Percentiles rank a stretch among this genome's conserved stretches.
These are phyloP conservation scores for Acanthurus tractus DNA, from an alignment of 2,797 vertebrate genomes.

Conservation along the genomic window DNA sequence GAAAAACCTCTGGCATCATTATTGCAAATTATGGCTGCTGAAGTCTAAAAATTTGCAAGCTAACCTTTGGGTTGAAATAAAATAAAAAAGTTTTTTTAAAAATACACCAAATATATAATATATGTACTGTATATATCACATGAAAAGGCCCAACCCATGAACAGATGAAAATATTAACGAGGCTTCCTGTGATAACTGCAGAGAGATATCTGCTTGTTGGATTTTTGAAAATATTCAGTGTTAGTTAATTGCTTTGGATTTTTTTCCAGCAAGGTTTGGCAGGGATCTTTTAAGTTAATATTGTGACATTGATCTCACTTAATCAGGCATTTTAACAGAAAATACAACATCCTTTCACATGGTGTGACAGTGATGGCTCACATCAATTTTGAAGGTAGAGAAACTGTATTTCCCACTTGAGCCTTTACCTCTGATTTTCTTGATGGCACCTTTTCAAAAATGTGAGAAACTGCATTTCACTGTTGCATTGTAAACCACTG, in stretches of 20 bases:
- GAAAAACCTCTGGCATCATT: background rate
- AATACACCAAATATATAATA: background rate
- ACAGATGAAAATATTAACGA: slow-evolving; percentile 39
- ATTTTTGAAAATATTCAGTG: slow-evolving; percentile 28
- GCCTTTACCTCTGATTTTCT: slow-evolving; percentile 25
- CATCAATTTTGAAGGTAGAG: slow-evolving; percentile 32
- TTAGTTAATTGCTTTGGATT: slow-evolving; percentile 43
- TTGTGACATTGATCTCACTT: slow-evolving; percentile 46
- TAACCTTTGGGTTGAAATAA: background rate
- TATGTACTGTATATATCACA: background rate
- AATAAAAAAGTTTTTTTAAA: background rate
- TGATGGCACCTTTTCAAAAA: background rate
- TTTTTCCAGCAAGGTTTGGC: slow-evolving; percentile 7
- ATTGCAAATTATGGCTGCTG: background rate
- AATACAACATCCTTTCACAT: slow-evolving; percentile 20
- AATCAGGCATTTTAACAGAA: slow-evolving; percentile 27
- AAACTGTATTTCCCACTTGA: slow-evolving; percentile 7
- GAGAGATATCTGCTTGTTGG: slow-evolving; percentile 24
- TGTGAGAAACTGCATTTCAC: slow-evolving; percentile 15
- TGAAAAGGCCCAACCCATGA: slow-evolving; percentile 8
- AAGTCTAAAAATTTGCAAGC: background rate
- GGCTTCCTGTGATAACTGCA: slow-evolving; percentile 9
- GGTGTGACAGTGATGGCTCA: background rate
- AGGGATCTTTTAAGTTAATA: slow-evolving; percentile 31
- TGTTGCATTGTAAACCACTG: background rate